Conservation (phyloP, 2,797 vertebrate species). For the Schizopygopsis malacanthus region DNA sequence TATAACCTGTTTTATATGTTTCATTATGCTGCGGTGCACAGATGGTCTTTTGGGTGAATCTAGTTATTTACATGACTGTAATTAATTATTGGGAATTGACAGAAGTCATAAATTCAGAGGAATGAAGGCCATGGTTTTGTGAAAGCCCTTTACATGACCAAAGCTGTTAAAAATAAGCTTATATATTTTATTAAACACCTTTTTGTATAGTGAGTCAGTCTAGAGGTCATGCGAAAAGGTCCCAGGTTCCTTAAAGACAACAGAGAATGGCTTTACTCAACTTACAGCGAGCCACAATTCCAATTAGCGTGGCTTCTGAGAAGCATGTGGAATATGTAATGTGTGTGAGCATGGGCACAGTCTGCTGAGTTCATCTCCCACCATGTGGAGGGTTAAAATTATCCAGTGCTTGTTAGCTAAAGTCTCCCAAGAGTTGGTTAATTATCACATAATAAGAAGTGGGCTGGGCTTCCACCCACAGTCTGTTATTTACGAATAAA, state of each 20-base stretch:
- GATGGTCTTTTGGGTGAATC: slow-evolving; percentile 20
- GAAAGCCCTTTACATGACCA: neutral
- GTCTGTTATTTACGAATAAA: slow-evolving; percentile 74
- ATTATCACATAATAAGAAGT: slow-evolving; percentile 80
- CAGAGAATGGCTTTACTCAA: neutral
- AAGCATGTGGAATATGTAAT: slow-evolving; percentile 43
- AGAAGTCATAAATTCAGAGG: neutral
- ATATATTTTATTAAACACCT: neutral
- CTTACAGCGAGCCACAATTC: slow-evolving; percentile 4
- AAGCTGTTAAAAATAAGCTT: neutral
- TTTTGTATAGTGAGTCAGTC: slow-evolving; percentile 5
- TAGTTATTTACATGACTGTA: neutral
- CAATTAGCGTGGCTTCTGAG: slow-evolving; percentile 57
- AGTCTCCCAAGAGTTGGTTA: slow-evolving; percentile 74
- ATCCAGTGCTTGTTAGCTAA: slow-evolving; percentile 77
- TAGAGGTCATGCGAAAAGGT: neutral
- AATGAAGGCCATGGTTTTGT: slow-evolving; percentile 11
- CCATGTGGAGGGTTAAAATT: slow-evolving; percentile 72
- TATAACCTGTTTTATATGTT: slow-evolving; percentile 24
- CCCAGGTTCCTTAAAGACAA: neutral
- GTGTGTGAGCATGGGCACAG: slow-evolving; percentile 36
- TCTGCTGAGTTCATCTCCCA: slow-evolving; percentile 58
- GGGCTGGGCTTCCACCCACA: slow-evolving; percentile 25
- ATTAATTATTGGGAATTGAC: slow-evolving; percentile 18
- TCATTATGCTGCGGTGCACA: slow-evolving; percentile 30